phyloP scores from a whole-genome alignment of 1,140 invertebrate species.

The Agrilus planipennis region DNA sequence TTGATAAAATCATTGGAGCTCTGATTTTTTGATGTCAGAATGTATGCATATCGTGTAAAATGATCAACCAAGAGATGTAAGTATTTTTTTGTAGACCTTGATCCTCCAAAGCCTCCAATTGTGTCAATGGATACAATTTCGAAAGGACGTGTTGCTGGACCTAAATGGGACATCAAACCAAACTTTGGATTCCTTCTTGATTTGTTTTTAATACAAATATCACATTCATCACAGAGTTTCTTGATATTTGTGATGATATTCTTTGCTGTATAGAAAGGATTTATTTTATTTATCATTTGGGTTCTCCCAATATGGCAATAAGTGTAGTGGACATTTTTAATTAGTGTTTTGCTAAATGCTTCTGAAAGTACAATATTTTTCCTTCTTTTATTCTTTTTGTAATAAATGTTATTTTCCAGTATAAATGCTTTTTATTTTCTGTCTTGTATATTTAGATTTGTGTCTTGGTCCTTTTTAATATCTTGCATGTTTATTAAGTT shows the following conservation, averaged over 20 bases:
- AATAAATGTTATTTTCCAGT: slow-evolving; percentile 2
- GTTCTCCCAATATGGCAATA: slow-evolving; percentile 17
- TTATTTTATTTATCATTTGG: slow-evolving; percentile 17
- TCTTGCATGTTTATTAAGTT: too few relatives aligned
- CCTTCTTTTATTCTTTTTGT: neutral
- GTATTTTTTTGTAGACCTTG: slow-evolving; percentile 26
- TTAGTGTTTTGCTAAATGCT: too few relatives aligned
- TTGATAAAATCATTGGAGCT: slow-evolving; percentile 30
- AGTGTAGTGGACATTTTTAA: too few relatives aligned
- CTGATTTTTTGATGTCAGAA: slow-evolving; percentile 27
- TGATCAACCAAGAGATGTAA: slow-evolving; percentile 24
- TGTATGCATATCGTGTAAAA: slow-evolving; percentile 28
- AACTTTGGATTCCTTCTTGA: slow-evolving; percentile 19
- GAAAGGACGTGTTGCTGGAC: slow-evolving; percentile 26
- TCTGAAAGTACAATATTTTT: neutral
- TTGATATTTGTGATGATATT: slow-evolving; percentile 17
- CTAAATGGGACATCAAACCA: slow-evolving; percentile 23
- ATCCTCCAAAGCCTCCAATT: slow-evolving; percentile 26
- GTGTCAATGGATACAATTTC: slow-evolving; percentile 33
- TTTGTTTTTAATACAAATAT: too few relatives aligned
- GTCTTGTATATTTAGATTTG: too few relatives aligned
- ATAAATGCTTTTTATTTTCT: too few relatives aligned
- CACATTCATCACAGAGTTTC: slow-evolving; percentile 18
- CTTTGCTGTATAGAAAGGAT: slow-evolving; percentile 17
- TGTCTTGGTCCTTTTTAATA: too few relatives aligned